phyloP scores from a whole-genome alignment of 2,113 vertebrate species.

The Catharus bicknelli region DNA sequence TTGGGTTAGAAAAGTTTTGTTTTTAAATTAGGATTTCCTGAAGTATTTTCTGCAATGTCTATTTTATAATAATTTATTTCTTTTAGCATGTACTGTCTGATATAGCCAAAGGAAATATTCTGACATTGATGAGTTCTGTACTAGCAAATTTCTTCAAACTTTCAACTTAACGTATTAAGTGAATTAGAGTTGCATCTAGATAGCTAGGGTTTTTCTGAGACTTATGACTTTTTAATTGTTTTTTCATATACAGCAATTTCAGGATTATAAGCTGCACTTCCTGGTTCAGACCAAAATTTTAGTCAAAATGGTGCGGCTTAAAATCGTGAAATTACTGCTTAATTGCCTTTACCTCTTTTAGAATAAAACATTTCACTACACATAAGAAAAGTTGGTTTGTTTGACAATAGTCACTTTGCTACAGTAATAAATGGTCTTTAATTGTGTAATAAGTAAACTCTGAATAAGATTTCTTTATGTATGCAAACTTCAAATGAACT shows the following conservation, averaged over 20 bases:
- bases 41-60: neutral
- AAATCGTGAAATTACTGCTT: neutral
- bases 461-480: neutral
- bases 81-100: neutral
- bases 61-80: neutral
- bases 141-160: neutral
- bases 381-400: neutral
- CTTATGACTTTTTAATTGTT: neutral
- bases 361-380: neutral
- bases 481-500: neutral
- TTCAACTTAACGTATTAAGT: neutral
- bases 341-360: neutral
- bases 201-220: neutral
- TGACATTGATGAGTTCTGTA: neutral
- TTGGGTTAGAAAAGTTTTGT: neutral
- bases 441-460: neutral
- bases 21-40: slow-evolving; percentile 18
- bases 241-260: neutral
- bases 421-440: neutral
- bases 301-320: too few species aligned
- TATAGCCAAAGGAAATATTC: neutral
- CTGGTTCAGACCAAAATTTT: too few species aligned
- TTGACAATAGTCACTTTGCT: neutral
- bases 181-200: neutral
- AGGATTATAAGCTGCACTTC: too few species aligned